Conservation (phyloP, 2,888 invertebrate genomes). For the Pachymerium ferrugineum region DNA sequence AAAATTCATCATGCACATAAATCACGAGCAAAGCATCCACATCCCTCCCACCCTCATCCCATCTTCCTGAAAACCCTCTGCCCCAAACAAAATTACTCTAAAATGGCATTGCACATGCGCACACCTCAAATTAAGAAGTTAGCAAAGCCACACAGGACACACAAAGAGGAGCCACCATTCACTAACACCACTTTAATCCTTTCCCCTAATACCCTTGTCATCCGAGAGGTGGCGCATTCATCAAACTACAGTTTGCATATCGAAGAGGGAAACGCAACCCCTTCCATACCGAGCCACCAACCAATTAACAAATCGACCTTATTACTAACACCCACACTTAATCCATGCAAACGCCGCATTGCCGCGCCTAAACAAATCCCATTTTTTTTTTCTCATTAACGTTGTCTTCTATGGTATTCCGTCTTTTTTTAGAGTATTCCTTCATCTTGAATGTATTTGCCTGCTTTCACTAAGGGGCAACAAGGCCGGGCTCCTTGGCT, state of each 20-base stretch:
- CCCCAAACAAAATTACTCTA: conserved; percentile 8
- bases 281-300: conserved; percentile 13
- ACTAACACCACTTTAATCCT: conserved; percentile 22
- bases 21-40: conserved; percentile 15
- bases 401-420: background rate
- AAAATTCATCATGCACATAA: conserved; percentile 25
- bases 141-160: conserved; percentile 17
- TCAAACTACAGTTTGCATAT: conserved; percentile 27
- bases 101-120: conserved; percentile 16
- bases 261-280: conserved; percentile 22
- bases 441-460: background rate
- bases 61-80: background rate
- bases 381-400: background rate
- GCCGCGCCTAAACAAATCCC: conserved; percentile 14
- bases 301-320: conserved; percentile 27
- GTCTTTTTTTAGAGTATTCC: background rate
- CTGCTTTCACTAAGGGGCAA: background rate
- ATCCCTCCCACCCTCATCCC: background rate
- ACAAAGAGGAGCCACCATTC: conserved; percentile 25
- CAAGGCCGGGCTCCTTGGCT: background rate
- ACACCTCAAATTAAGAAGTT: conserved; percentile 22
- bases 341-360: conserved; percentile 10
- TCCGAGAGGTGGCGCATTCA: conserved; percentile 27
- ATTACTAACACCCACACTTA: conserved; percentile 27
- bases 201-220: conserved; percentile 27